These are phyloP conservation scores for Trypoxylus dichotomus DNA, from an alignment of 1,140 invertebrate species.

Conservation along the genomic window DNA sequence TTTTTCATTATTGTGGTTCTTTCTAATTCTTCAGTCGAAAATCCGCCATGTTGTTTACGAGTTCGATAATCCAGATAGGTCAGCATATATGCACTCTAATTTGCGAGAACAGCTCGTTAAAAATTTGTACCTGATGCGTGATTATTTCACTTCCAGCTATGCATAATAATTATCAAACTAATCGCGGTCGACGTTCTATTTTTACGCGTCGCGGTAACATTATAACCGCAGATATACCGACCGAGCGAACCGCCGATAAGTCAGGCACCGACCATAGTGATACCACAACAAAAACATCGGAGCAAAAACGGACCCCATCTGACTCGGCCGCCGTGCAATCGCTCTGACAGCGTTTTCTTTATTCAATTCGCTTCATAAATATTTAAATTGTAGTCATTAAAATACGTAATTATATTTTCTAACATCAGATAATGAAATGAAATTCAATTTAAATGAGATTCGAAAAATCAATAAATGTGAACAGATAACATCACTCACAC, in stretches of 20 bases:
- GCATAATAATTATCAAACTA: constrained; percentile 2
- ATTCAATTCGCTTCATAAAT: constrained; percentile 13
- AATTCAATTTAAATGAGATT: constrained; percentile 32
- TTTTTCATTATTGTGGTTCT: too few species aligned
- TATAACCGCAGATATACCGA: constrained; percentile 8
- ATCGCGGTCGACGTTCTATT: not conserved
- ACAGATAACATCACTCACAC: constrained; percentile 46
- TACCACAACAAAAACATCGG: constrained; percentile 3
- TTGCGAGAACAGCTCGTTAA: not conserved
- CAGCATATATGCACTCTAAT: not conserved
- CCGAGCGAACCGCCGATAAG: constrained; percentile 1
- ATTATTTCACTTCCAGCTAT: not conserved
- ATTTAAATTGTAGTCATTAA: constrained; percentile 22
- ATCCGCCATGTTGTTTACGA: too few species aligned
- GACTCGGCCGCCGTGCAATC: not conserved
- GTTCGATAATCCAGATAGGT: too few species aligned
- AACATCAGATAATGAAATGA: constrained; percentile 19
- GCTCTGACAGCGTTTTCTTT: not conserved
- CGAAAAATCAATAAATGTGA: constrained; percentile 44
- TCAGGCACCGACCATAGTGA: not conserved
- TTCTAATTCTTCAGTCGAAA: too few species aligned
- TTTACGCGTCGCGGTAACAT: not conserved
- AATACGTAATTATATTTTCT: constrained; percentile 24
- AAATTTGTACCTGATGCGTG: not conserved
- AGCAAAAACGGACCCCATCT: not conserved